Conservation (phyloP, 2,797 vertebrate genomes). For the Moxostoma hubbsi region DNA sequence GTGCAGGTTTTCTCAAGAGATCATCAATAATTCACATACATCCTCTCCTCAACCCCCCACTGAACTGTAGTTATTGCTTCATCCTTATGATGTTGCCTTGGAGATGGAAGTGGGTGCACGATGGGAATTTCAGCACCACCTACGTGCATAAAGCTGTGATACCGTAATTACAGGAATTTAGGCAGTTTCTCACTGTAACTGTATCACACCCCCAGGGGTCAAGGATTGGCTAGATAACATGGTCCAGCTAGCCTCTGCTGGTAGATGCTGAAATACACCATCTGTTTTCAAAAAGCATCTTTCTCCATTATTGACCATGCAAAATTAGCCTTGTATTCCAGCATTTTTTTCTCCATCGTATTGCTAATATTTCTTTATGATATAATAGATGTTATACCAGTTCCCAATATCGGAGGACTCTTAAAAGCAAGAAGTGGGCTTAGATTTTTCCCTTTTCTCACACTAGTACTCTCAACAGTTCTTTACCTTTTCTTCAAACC, state of each 20-base stretch:
- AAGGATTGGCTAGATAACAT: too few species aligned
- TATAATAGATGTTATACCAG: too few species aligned
- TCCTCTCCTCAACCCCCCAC: constrained; percentile 18
- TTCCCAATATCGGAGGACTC: too few species aligned
- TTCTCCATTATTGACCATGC: too few species aligned
- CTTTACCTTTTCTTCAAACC: background rate
- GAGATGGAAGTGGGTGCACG: background rate
- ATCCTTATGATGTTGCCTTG: constrained; percentile 5
- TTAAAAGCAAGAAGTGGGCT: too few species aligned
- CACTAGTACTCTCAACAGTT: background rate
- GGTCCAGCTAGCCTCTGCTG: too few species aligned
- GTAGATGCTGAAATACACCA: too few species aligned
- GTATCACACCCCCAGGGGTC: too few species aligned
- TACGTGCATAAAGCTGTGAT: background rate
- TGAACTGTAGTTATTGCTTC: constrained; percentile 20
- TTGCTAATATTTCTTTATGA: too few species aligned
- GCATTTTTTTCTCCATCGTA: too few species aligned
- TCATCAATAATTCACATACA: constrained; percentile 60
- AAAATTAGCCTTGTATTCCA: too few species aligned
- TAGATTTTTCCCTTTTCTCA: background rate
- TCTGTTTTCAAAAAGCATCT: too few species aligned
- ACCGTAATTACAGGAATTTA: constrained; percentile 20
- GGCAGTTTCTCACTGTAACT: background rate
- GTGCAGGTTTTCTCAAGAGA: constrained; percentile 29
- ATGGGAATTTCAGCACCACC: constrained; percentile 27